A percentile compares a stretch with the other conserved stretches of the same genome.
These are phyloP conservation scores for Drosophila hamatofila DNA, from an alignment of 2,888 invertebrate species.

Conservation along the genomic window DNA sequence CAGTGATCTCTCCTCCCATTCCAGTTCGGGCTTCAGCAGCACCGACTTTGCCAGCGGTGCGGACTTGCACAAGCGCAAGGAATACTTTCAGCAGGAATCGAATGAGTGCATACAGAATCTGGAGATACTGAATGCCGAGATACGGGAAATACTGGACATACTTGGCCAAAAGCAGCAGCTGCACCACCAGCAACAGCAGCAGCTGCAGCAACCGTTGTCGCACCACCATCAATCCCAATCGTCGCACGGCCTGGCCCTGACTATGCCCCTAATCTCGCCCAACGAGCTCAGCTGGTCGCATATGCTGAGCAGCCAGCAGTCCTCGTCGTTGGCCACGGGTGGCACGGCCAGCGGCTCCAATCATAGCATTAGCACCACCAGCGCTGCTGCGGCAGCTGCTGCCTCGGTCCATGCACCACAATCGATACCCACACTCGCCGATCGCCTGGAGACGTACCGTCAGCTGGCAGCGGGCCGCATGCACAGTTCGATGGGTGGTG, in stretches of 20 bases:
- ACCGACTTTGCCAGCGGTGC: slow-evolving; percentile 88
- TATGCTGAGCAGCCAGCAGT: slow-evolving; percentile 70
- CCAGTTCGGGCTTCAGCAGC: slow-evolving; percentile 88
- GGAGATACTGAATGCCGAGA: slow-evolving; percentile 90
- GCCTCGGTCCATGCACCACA: slow-evolving; percentile 77
- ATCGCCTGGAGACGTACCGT: slow-evolving; percentile 87
- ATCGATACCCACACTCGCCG: slow-evolving; percentile 86
- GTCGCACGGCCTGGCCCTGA: slow-evolving; percentile 23
- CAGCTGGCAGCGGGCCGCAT: slow-evolving; percentile 86
- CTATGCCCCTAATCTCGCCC: slow-evolving; percentile 74
- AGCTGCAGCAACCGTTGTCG: slow-evolving; percentile 13
- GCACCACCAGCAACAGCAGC: slow-evolving; percentile 37
- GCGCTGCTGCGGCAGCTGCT: slow-evolving; percentile 16
- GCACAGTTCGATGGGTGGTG: slow-evolving; percentile 84
- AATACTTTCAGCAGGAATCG: slow-evolving; percentile 87
- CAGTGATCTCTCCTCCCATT: slow-evolving; percentile 89
- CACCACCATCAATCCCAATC: slow-evolving; percentile 35
- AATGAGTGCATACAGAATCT: slow-evolving; percentile 90
- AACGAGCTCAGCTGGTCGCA: slow-evolving; percentile 82
- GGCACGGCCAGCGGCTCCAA: slow-evolving; percentile 36
- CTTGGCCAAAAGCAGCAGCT: slow-evolving; percentile 86
- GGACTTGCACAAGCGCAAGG: slow-evolving; percentile 83
- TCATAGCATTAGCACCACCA: slow-evolving; percentile 26
- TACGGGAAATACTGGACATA: slow-evolving; percentile 90
- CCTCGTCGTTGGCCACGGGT: slow-evolving; percentile 26